Evolutionary conservation across 2,113 vertebrate genomes (phyloP), one percentile per base, ranked within the genome.

Genomic region (Promerops cafer): DNA sequence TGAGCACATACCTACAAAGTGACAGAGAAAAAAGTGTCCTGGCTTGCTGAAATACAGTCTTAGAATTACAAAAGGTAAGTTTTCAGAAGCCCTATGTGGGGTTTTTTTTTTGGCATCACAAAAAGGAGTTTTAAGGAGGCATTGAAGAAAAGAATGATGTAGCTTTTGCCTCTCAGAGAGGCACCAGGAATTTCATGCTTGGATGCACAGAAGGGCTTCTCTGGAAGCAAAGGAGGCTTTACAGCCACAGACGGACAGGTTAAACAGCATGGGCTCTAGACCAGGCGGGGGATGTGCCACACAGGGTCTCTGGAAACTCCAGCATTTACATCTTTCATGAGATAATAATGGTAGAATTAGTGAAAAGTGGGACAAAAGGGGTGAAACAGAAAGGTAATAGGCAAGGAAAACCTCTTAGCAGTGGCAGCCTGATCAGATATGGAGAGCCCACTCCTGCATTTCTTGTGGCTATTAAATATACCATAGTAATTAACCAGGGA

Each of bases 211-310:
- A 66, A 63, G 8, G 20, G 16, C 10, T 72, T 59, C 42, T 59
- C n/a, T 50, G 44, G n/a, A 69, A 20, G 44, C 23, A 54, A 60
- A 42, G 30, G n/a, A 74, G 16, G 9, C 13, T 52, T 28, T n/a
- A 14, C 14, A 50, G 22, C 11, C 11, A 21, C 10, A 54, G 40
- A 8, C 14, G 53, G 54, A 27, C 10, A 31, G 39, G 33, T 10
- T 33, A 42, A 49, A 59, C 11, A 63, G 17, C 0, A 0, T 26
- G 0, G 4, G 20, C 4, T 70, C 0, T 1, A 57, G 26, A 59
- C 5, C 14, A 52, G 33, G 13, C 9, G 14, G 17, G 9, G 3
- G 2, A 37, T 15, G 11, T 27, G 18, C 5, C 27, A 26, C 20
- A 18, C 8, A 45, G 68, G 7, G 11, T 15, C n/a, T 45, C 33